Percentiles rank a stretch among this genome's conserved stretches.
phyloP scores from a whole-genome alignment of 2,113 vertebrate species.

The Leucosticte australis region DNA sequence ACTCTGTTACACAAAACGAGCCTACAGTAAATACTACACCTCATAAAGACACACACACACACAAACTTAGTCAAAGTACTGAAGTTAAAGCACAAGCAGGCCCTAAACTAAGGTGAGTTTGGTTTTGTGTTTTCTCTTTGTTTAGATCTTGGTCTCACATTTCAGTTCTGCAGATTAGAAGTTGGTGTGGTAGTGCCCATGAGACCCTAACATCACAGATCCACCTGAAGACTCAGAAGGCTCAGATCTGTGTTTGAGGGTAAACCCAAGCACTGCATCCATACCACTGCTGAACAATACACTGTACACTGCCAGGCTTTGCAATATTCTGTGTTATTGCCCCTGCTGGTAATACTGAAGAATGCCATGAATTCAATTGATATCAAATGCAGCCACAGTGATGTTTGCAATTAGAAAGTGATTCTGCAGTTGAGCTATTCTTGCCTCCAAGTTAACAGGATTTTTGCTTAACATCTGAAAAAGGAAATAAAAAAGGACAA shows the following conservation, averaged over 20 bases:
- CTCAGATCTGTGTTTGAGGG: background rate
- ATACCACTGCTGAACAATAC: background rate
- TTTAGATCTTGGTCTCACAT: background rate
- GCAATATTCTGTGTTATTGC: background rate
- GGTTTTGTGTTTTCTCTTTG: background rate
- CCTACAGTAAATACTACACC: background rate
- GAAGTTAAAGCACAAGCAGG: background rate
- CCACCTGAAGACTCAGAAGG: background rate
- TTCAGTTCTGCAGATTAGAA: background rate
- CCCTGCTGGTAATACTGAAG: background rate
- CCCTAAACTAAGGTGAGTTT: background rate
- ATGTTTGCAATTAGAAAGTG: constrained; percentile 1
- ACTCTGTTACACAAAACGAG: constrained; percentile 13
- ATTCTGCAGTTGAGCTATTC: background rate
- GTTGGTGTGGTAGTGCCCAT: background rate
- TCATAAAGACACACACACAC: background rate
- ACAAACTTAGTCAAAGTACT: background rate
- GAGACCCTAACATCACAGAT: background rate
- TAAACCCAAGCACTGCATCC: background rate
- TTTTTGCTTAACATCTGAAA: background rate
- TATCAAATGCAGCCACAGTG: background rate
- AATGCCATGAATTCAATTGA: background rate
- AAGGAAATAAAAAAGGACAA: background rate
- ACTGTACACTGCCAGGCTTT: background rate
- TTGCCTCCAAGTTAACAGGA: background rate